A percentile compares a stretch with the other conserved stretches of the same genome.
Evolutionary conservation across 2,888 invertebrate species (phyloP).

Genomic region (Agelastica alni): DNA sequence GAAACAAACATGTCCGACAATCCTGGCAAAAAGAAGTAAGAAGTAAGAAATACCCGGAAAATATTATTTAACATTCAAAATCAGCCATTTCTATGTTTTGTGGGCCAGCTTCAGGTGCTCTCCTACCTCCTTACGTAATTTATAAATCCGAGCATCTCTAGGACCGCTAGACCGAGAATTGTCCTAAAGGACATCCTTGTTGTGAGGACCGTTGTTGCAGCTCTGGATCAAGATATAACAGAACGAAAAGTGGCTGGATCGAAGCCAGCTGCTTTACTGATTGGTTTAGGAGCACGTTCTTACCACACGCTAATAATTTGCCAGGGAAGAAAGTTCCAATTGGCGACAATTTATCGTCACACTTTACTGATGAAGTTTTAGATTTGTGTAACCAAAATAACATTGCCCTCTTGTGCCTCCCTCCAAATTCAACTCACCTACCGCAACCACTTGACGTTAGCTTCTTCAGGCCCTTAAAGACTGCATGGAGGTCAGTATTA

Average conservation of each 20-base stretch:
- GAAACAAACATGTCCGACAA: constrained; percentile 26
- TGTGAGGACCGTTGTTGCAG: constrained; percentile 38
- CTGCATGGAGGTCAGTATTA: constrained; percentile 9
- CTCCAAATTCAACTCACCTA: constrained; percentile 22
- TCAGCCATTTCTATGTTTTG: constrained; percentile 48
- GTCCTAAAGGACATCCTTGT: constrained; percentile 44
- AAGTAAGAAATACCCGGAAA: constrained; percentile 30
- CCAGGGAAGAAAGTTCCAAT: constrained; percentile 28
- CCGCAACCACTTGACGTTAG: constrained; percentile 17
- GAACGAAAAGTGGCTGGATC: constrained; percentile 33
- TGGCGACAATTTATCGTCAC: too few species aligned
- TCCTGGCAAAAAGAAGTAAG: constrained; percentile 39
- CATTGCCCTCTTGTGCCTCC: constrained; percentile 24
- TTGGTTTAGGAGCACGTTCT: constrained; percentile 28
- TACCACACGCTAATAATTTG: constrained; percentile 28
- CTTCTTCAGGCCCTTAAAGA: constrained; percentile 8
- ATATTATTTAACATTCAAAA: constrained; percentile 27
- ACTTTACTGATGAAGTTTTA: too few species aligned
- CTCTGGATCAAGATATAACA: constrained; percentile 32
- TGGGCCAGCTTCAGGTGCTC: constrained; percentile 45
- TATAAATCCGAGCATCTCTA: constrained; percentile 47
- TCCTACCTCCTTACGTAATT: constrained; percentile 50
- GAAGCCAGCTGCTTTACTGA: constrained; percentile 28
- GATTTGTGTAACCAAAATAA: constrained; percentile 15
- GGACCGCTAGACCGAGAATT: constrained; percentile 37